Evolutionary conservation across 2,113 vertebrate genomes (phyloP).

Genomic region (Hassar affinis): DNA sequence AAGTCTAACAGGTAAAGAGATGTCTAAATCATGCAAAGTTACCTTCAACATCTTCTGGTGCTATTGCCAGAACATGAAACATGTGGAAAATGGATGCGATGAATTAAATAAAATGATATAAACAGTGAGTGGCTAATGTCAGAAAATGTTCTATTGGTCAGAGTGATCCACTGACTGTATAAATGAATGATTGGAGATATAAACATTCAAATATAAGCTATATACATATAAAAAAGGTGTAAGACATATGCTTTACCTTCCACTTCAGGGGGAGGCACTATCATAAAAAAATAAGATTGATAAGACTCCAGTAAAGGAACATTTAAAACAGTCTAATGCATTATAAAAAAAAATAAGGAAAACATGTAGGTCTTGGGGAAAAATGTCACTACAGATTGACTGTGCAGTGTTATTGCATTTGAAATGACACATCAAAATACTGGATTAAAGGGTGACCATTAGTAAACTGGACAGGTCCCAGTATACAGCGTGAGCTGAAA

Average conservation of each 20-base stretch:
- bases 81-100: neutral
- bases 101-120: conserved; percentile 5
- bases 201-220: neutral
- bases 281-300: conserved; percentile 40
- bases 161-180: neutral
- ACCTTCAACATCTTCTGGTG: conserved; percentile 34
- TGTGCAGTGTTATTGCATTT: neutral
- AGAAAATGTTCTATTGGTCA: neutral
- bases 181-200: neutral
- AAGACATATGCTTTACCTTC: conserved; percentile 60
- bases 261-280: conserved; percentile 53
- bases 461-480: conserved; percentile 1
- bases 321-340: neutral
- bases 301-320: conserved; percentile 14
- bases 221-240: neutral
- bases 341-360: too few species aligned
- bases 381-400: neutral
- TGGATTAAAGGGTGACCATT: conserved; percentile 13
- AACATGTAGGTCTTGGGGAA: too few species aligned
- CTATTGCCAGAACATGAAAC: neutral
- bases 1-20: neutral
- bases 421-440: neutral
- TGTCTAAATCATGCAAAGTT: conserved; percentile 21
- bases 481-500: neutral
- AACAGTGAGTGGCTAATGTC: neutral